phyloP scores from a whole-genome alignment of 2,113 vertebrate genomes.

The Petromus typicus region DNA sequence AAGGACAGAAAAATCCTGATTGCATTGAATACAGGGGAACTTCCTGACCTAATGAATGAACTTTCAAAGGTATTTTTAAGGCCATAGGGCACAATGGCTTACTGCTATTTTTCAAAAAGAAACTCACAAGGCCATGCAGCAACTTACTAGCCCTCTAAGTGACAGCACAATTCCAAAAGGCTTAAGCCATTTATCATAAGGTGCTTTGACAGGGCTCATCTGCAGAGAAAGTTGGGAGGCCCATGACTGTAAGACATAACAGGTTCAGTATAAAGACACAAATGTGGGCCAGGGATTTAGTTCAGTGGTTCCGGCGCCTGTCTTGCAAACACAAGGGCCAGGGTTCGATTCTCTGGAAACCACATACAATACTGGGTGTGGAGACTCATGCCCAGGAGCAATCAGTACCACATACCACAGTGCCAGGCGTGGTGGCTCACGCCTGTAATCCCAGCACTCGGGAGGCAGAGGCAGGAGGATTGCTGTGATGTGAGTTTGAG shows the following conservation, averaged over 20 bases:
- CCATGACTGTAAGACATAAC: background rate
- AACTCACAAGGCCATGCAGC: background rate
- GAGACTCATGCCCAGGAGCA: too few species aligned
- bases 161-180: background rate
- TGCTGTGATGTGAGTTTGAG: too few species aligned
- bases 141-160: background rate
- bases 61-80: conserved; percentile 16
- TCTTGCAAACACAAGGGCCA: too few species aligned
- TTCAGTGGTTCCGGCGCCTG: too few species aligned
- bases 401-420: too few species aligned
- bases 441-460: too few species aligned
- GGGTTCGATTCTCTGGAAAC: too few species aligned
- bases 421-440: too few species aligned
- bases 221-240: background rate
- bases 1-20: background rate
- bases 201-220: background rate
- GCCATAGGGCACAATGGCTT: background rate
- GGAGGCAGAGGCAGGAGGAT: too few species aligned
- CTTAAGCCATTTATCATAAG: background rate
- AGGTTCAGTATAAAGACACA: background rate
- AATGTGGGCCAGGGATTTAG: too few species aligned
- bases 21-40: background rate
- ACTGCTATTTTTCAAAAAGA: conserved; percentile 35
- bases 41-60: conserved; percentile 4
- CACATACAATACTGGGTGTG: too few species aligned